Evolutionary conservation across 2,797 vertebrate genomes (phyloP).

Genomic region (Sebastes miniatus): DNA sequence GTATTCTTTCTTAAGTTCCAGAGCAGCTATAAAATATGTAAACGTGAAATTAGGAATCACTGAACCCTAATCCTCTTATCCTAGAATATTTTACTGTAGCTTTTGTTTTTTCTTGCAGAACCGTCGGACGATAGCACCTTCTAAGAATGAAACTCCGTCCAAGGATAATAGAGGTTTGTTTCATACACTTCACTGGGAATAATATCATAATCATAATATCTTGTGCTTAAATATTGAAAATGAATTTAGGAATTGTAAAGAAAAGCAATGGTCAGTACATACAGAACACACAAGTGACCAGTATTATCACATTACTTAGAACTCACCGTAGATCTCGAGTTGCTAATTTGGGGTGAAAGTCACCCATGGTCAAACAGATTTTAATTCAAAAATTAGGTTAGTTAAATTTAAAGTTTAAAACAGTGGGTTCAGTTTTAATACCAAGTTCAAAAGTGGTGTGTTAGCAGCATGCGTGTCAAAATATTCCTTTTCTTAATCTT

Average conservation of each 20-base stretch:
- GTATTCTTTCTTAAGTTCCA: slow-evolving; percentile 67
- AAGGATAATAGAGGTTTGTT: slow-evolving; percentile 95
- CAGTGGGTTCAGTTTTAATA: neutral
- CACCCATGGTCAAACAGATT: neutral
- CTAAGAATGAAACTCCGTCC: slow-evolving; percentile 89
- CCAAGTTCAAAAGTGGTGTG: neutral
- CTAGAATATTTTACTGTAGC: neutral
- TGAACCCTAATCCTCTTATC: neutral
- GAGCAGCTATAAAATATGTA: slow-evolving; percentile 57
- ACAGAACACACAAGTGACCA: neutral
- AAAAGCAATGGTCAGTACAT: neutral
- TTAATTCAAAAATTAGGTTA: neutral
- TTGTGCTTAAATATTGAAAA: neutral
- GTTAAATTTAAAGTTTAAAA: neutral
- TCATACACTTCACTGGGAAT: neutral
- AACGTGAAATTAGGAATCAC: neutral
- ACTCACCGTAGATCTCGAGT: neutral
- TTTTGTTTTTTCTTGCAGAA: slow-evolving; percentile 78
- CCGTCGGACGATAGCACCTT: slow-evolving; percentile 88
- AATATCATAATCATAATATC: neutral
- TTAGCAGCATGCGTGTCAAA: neutral
- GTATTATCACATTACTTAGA: neutral
- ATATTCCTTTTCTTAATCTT: neutral
- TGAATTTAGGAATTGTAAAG: fast-evolving
- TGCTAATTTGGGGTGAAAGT: neutral